A percentile compares a stretch with the other conserved stretches of the same genome.
phyloP scores from a whole-genome alignment of 2,113 vertebrate species.

The Prochilodus magdalenae region DNA sequence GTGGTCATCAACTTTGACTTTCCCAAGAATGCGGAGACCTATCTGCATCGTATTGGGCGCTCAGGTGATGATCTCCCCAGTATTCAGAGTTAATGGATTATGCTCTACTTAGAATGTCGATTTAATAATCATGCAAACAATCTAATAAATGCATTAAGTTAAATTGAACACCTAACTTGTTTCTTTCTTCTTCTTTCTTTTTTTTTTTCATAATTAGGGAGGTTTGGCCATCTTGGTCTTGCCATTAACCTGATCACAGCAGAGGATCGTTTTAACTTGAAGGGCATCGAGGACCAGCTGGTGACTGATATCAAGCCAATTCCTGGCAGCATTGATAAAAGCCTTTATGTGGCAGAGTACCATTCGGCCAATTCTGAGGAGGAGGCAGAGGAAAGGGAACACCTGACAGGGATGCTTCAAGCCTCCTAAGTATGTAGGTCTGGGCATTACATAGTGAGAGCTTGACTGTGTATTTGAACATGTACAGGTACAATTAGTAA shows the following conservation, averaged over 20 bases:
- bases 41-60: slow-evolving; percentile 82
- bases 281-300: slow-evolving; percentile 76
- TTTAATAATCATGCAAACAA: too few relatives aligned
- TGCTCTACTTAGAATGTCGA: too few relatives aligned
- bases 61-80: slow-evolving; percentile 77
- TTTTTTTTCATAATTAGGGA: slow-evolving; percentile 56
- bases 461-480: too few relatives aligned
- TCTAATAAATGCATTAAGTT: too few relatives aligned
- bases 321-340: slow-evolving; percentile 77
- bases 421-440: slow-evolving; percentile 26
- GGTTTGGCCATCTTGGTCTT: slow-evolving; percentile 76
- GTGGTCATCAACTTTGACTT: slow-evolving; percentile 85
- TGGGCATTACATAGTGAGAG: not conserved
- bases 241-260: slow-evolving; percentile 79
- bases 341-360: slow-evolving; percentile 77
- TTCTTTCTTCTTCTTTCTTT: not conserved
- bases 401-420: slow-evolving; percentile 39
- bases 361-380: slow-evolving; percentile 66
- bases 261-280: slow-evolving; percentile 78
- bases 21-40: slow-evolving; percentile 81
- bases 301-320: slow-evolving; percentile 79
- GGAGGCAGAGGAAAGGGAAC: slow-evolving; percentile 59
- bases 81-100: too few relatives aligned
- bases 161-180: too few relatives aligned
- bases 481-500: not conserved